Conservation (phyloP, 1,140 invertebrate species). For the Apis dorsata region DNA sequence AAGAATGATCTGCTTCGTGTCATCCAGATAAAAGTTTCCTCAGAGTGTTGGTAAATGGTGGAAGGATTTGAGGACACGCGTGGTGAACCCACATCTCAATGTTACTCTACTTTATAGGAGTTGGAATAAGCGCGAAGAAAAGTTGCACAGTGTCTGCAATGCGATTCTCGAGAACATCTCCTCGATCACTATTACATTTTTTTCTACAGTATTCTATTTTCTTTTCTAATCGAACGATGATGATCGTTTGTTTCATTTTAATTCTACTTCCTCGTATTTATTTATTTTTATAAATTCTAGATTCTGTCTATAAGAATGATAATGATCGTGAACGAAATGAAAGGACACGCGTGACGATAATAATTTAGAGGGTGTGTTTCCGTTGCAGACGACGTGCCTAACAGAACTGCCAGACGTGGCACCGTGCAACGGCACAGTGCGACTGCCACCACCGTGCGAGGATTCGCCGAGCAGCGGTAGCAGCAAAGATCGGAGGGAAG, state of each 20-base stretch:
- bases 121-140: conserved; percentile 55
- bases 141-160: conserved; percentile 54
- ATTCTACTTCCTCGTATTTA: too few species aligned
- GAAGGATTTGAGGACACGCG: background rate
- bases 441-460: conserved; percentile 76
- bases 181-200: background rate
- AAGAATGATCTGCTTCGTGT: background rate
- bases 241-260: too few species aligned
- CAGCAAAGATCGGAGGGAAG: conserved; percentile 76
- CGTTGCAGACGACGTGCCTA: conserved; percentile 80
- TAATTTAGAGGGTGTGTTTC: background rate
- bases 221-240: too few species aligned
- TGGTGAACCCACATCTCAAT: conserved; percentile 13
- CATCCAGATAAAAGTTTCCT: background rate
- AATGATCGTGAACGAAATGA: background rate
- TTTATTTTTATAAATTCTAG: too few species aligned
- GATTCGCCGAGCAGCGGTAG: conserved; percentile 77
- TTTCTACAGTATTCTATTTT: too few species aligned
- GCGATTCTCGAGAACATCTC: conserved; percentile 38
- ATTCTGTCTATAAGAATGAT: too few species aligned
- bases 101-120: conserved; percentile 57
- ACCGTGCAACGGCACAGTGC: conserved; percentile 79
- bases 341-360: too few species aligned
- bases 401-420: conserved; percentile 80
- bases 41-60: background rate